Evolutionary conservation across 2,113 vertebrate species (phyloP).

Genomic region (Morone saxatilis): DNA sequence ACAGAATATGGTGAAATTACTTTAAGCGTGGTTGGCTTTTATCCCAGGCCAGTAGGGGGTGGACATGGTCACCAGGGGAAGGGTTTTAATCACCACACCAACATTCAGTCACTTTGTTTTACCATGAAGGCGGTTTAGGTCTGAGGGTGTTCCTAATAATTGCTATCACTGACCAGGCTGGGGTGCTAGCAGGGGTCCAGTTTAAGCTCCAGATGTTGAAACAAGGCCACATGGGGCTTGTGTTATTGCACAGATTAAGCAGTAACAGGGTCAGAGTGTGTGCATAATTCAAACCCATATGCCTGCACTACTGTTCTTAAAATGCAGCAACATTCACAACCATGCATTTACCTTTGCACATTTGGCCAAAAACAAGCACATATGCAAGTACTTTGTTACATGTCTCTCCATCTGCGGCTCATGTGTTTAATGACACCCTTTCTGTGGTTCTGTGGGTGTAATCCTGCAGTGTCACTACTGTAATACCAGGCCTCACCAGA

Average conservation of each 20-base stretch:
- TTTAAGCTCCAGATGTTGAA: slow-evolving; percentile 72
- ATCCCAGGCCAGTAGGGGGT: slow-evolving; percentile 63
- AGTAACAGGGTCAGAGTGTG: slow-evolving; percentile 48
- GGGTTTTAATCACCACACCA: slow-evolving; percentile 7
- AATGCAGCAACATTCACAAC: neutral
- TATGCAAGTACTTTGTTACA: neutral
- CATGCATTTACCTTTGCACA: neutral
- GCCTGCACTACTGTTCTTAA: slow-evolving; percentile 12
- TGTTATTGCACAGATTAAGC: slow-evolving; percentile 63
- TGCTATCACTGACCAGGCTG: slow-evolving; percentile 33
- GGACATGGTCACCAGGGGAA: slow-evolving; percentile 10
- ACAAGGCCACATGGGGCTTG: slow-evolving; percentile 63
- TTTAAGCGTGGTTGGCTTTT: slow-evolving; percentile 15
- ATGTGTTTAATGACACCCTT: slow-evolving; percentile 37
- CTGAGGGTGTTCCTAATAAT: slow-evolving; percentile 40
- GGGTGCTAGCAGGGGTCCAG: slow-evolving; percentile 50
- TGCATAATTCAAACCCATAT: slow-evolving; percentile 41
- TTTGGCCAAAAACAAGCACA: slow-evolving; percentile 8
- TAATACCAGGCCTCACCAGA: slow-evolving; percentile 47
- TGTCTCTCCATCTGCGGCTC: slow-evolving; percentile 36
- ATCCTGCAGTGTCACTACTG: slow-evolving; percentile 31
- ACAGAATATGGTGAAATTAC: neutral
- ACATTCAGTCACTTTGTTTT: neutral
- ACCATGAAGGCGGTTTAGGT: slow-evolving; percentile 8
- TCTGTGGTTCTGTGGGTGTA: slow-evolving; percentile 28